A percentile compares a stretch with the other conserved stretches of the same genome.
phyloP scores from a whole-genome alignment of 2,113 vertebrate species.

The Ictalurus punctatus region DNA sequence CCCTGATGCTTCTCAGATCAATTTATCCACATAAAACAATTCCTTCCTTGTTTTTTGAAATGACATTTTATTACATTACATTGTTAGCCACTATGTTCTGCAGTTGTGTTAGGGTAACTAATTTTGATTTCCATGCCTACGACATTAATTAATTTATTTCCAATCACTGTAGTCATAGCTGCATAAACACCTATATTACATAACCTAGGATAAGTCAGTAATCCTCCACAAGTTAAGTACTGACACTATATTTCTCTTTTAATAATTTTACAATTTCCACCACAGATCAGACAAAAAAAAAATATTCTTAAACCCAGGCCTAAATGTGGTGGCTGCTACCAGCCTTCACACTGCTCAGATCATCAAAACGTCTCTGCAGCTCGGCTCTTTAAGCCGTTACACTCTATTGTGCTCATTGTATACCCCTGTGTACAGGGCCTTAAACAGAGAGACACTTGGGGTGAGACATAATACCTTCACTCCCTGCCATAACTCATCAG shows the following conservation, averaged over 20 bases:
- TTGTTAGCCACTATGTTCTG: not conserved
- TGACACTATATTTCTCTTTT: not conserved
- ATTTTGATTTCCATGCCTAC: not conserved
- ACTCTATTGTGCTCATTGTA: conserved; percentile 40
- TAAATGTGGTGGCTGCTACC: not conserved
- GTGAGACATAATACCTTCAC: conserved; percentile 32
- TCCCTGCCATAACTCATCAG: conserved; percentile 41
- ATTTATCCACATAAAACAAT: not conserved
- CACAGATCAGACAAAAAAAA: not conserved
- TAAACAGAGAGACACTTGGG: conserved; percentile 36
- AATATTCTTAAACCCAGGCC: not conserved
- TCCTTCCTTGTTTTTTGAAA: not conserved
- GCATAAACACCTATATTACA: not conserved
- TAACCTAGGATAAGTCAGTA: not conserved
- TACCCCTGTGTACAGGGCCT: conserved; percentile 26
- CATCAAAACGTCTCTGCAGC: not conserved
- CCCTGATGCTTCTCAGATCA: not conserved
- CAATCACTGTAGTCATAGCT: not conserved
- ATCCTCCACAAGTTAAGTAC: not conserved
- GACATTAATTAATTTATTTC: not conserved
- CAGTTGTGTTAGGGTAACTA: not conserved
- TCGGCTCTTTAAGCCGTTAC: conserved; percentile 1
- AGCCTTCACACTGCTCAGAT: not conserved
- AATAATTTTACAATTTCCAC: not conserved
- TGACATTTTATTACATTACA: not conserved